A percentile compares a stretch with the other conserved stretches of the same genome.
Evolutionary conservation across 2,797 vertebrate species (phyloP).

Genomic region (Gila robusta): DNA sequence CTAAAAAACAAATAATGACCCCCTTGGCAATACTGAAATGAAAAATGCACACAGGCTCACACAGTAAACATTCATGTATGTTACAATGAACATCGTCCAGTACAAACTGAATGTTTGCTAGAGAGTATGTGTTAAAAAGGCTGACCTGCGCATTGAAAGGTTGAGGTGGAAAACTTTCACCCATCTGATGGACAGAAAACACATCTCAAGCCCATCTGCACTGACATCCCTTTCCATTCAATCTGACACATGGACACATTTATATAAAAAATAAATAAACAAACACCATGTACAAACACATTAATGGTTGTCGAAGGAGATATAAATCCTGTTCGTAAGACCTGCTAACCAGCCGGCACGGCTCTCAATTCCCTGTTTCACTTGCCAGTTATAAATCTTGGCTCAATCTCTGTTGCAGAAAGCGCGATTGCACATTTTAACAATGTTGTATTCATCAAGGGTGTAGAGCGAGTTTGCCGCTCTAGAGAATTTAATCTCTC

Average conservation of each 20-base stretch:
- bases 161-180: constrained; percentile 59
- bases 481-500: constrained; percentile 48
- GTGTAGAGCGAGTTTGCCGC: neutral
- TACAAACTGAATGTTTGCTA: constrained; percentile 9
- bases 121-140: constrained; percentile 53
- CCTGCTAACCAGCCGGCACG: neutral
- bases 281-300: constrained; percentile 9
- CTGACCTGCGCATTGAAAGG: constrained; percentile 36
- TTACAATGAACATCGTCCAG: neutral
- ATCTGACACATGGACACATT: constrained; percentile 62
- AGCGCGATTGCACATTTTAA: constrained; percentile 23
- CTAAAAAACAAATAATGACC: neutral
- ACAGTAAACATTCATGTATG: neutral
- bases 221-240: constrained; percentile 66
- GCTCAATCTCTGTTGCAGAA: constrained; percentile 21
- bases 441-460: constrained; percentile 29
- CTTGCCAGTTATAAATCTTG: constrained; percentile 29
- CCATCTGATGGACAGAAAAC: constrained; percentile 64
- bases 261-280: constrained; percentile 21
- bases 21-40: neutral
- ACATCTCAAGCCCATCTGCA: constrained; percentile 63
- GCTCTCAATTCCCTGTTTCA: constrained; percentile 12
- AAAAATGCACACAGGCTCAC: constrained; percentile 29
- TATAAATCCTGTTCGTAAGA: constrained; percentile 1
- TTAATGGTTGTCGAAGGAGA: constrained; percentile 4